These are phyloP conservation scores for Zingel zingel DNA, from an alignment of 2,113 vertebrate genomes.

Conservation along the genomic window DNA sequence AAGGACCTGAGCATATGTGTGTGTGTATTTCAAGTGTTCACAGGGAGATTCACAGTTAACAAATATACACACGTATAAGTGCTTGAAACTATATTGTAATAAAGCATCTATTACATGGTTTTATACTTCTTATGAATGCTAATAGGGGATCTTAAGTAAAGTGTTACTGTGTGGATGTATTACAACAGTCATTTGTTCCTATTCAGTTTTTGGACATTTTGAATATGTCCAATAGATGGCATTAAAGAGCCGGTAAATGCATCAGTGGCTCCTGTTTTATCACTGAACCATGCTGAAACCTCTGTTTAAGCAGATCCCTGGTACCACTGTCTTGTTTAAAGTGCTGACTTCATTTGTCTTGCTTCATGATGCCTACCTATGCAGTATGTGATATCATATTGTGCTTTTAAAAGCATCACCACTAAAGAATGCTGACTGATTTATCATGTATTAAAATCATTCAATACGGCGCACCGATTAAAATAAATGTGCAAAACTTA, in stretches of 20 bases:
- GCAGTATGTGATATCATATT: not conserved
- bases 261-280: not conserved
- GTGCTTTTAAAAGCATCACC: no score
- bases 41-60: not conserved
- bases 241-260: constrained; percentile 44
- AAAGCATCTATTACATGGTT: not conserved
- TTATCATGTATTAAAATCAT: not conserved
- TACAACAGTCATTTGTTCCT: not conserved
- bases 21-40: not conserved
- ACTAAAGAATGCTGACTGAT: not conserved
- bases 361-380: not conserved
- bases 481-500: not conserved
- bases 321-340: not conserved
- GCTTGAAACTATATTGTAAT: not conserved
- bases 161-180: not conserved
- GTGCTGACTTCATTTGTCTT: not conserved
- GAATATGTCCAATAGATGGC: constrained; percentile 68
- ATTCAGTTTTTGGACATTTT: not conserved
- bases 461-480: not conserved
- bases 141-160: not conserved
- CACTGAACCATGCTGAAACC: not conserved
- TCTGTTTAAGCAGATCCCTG: not conserved
- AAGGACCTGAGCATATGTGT: no score
- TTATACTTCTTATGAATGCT: not conserved
- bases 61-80: not conserved